Base-by-base conservation (phyloP, 1,140 invertebrate genomes). In the Cephus cinctus region DNA sequence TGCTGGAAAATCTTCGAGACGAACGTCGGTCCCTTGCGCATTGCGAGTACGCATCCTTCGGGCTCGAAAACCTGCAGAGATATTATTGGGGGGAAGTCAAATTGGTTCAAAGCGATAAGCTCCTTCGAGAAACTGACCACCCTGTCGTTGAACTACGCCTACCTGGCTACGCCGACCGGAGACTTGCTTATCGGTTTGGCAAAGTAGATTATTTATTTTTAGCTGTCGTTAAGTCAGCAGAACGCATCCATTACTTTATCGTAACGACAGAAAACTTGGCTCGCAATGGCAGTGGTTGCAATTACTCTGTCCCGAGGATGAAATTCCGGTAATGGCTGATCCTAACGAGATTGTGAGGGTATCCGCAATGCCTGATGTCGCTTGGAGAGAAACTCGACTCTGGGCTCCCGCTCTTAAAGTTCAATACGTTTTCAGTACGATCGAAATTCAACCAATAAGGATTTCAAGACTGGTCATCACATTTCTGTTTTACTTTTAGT, bases 1-100 rank as follows among this genome's bases (percentile, higher is more conserved):
- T 56, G 58, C 44, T 61, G 58, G 58, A 40, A 42, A 5, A 50
- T 47, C n/a, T 61, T 61, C 23, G 43, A 61, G 39, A 47, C 46
- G 41, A 47, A 45, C 22, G 35, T 51, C 32, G 31, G 20, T 34
- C 31, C 43, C 47, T 3, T 42, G 9, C 22, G 44, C 3, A 18
- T 50, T 9, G 41, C 52, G n/a, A 21, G 8, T 23, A 38, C 14
- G 2, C 6, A 49, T 39, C 15, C 3, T 30, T 18, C 15, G 19
- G 44, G 31, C 38, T 52, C 42, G 35, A 34, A 23, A 18, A 36
- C 45, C 18, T 46, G 43, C 19, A 19, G 9, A 34, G 43, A 49
- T 42, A 43, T 18, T 11, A 42, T 56, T 32, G 14, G 15, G 8
- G 14, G 47, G 20, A 42, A 53, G 41, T 36, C 25, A 34, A 47